A percentile compares a stretch with the other conserved stretches of the same genome.
Conservation (phyloP, 64 coral and sea anemone species). For the Actinia equina region DNA sequence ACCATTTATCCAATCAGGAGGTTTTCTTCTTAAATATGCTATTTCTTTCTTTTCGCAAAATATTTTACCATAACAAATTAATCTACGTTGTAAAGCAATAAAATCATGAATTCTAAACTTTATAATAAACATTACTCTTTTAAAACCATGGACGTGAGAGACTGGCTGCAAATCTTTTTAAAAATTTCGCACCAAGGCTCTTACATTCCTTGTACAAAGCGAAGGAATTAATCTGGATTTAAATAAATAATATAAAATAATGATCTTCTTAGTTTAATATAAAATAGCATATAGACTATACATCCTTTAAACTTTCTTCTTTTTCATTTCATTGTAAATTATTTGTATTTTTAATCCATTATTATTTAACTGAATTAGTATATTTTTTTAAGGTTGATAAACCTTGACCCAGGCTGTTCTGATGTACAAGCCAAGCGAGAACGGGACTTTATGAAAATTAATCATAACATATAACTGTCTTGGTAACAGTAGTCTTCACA, state of each 20-base stretch:
- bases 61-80: background rate
- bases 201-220: background rate
- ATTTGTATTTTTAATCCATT: conserved; percentile 3
- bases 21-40: background rate
- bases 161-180: background rate
- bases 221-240: conserved; percentile 20
- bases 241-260: conserved; percentile 38
- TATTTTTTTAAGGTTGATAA: background rate
- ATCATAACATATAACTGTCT: background rate
- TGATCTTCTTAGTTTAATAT: conserved; percentile 15
- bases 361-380: background rate
- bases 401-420: background rate
- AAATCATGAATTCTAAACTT: background rate
- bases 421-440: background rate
- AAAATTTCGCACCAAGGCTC: background rate
- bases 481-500: background rate
- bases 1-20: background rate
- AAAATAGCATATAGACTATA: conserved; percentile 36
- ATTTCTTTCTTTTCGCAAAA: background rate
- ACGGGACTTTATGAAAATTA: background rate
- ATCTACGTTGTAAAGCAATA: background rate
- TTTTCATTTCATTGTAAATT: conserved; percentile 17
- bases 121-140: conserved; percentile 3
- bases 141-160: background rate
- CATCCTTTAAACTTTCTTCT: conserved; percentile 17